Evolutionary conservation across 2,888 invertebrate genomes (phyloP).

Genomic region (Cepaea hortensis): DNA sequence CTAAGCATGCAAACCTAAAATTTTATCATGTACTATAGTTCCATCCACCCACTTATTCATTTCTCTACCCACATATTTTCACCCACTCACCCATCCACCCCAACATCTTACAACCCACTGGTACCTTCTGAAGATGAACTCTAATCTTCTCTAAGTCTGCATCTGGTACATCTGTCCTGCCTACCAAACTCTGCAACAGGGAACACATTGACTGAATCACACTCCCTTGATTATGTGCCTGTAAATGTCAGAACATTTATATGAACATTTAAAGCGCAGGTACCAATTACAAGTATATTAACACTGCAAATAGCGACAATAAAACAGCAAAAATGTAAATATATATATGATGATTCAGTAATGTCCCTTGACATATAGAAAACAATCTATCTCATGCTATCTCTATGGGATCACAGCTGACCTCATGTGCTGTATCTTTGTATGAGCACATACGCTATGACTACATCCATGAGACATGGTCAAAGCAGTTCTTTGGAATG

Average conservation of each 20-base stretch:
- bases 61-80: background rate
- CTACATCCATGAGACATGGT: background rate
- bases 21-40: too few species aligned
- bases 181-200: conserved; percentile 18
- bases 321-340: too few species aligned
- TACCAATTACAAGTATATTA: too few species aligned
- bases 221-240: conserved; percentile 27
- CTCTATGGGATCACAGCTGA: too few species aligned
- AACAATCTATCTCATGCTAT: background rate
- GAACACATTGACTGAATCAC: background rate
- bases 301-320: too few species aligned
- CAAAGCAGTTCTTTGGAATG: background rate
- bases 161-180: background rate
- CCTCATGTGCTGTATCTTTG: too few species aligned
- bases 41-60: background rate
- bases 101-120: background rate
- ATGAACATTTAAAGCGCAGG: too few species aligned
- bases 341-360: too few species aligned
- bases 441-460: too few species aligned
- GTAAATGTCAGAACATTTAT: background rate
- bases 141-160: background rate
- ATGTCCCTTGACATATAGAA: background rate
- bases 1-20: too few species aligned
- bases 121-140: conserved; percentile 18
- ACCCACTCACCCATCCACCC: background rate